phyloP scores from a whole-genome alignment of 2,797 vertebrate species.

The Anisognathus igniventris region DNA sequence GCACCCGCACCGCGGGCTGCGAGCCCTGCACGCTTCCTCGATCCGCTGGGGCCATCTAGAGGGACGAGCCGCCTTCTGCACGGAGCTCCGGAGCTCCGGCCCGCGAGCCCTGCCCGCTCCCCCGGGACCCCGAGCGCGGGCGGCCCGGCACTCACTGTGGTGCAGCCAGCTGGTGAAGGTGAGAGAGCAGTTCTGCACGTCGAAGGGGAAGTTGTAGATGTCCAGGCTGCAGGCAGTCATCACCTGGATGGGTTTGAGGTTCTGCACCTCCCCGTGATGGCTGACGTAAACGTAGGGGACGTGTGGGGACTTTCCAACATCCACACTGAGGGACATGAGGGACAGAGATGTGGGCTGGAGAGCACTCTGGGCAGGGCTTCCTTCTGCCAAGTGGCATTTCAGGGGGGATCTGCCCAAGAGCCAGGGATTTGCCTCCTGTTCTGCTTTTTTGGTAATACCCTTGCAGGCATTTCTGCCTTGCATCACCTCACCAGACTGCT shows the following conservation, averaged over 20 bases:
- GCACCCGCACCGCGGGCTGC: neutral
- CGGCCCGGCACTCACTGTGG: conserved; percentile 79
- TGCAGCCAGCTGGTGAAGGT: conserved; percentile 98
- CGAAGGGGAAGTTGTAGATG: conserved; percentile 98
- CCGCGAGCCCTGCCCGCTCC: neutral
- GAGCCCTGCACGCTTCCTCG: neutral
- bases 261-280: conserved; percentile 84
- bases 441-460: neutral
- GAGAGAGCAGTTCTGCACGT: conserved; percentile 96
- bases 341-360: neutral
- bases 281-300: conserved; percentile 93
- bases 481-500: neutral
- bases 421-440: fast-evolving
- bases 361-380: neutral
- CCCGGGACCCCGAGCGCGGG: fast-evolving
- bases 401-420: neutral
- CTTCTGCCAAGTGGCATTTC: neutral
- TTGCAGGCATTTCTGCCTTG: fast-evolving
- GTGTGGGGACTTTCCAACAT: conserved; percentile 92
- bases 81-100: neutral
- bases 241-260: conserved; percentile 97
- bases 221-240: conserved; percentile 94
- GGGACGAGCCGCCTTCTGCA: neutral
- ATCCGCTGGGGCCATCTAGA: conserved; percentile 52
- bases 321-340: conserved; percentile 78